These are phyloP conservation scores for Sebastes schlegelii DNA, from an alignment of 2,113 vertebrate species.

Conservation along the genomic window DNA sequence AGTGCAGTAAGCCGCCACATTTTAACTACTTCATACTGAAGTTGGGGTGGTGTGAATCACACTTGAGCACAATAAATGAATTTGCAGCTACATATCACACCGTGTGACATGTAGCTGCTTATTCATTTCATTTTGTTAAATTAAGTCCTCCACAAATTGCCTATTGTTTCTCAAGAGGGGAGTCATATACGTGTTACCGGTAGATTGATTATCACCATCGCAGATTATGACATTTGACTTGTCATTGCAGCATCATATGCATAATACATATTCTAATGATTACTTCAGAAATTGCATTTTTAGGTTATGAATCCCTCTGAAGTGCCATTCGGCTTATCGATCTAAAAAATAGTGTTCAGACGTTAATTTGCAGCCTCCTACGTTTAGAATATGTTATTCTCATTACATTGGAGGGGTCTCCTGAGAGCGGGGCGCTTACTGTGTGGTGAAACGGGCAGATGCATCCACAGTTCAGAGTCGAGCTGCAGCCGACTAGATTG, in stretches of 20 bases:
- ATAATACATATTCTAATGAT: conserved; percentile 22
- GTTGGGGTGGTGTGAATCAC: background rate
- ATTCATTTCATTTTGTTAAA: background rate
- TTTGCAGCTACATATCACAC: no score
- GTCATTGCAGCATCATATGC: background rate
- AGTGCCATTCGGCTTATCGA: background rate
- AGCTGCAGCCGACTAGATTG: conserved; percentile 10
- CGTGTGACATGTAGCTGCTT: background rate
- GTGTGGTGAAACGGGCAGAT: background rate
- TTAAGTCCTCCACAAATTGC: conserved; percentile 8
- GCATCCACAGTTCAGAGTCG: background rate
- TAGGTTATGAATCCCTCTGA: background rate
- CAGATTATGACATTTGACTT: conserved; percentile 9
- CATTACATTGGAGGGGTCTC: background rate
- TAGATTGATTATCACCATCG: conserved; percentile 5
- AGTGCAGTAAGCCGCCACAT: background rate
- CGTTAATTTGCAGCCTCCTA: background rate
- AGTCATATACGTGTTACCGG: background rate
- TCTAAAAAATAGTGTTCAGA: background rate
- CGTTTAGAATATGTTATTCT: conserved; percentile 2
- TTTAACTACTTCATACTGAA: background rate
- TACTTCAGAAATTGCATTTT: background rate
- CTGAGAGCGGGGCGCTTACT: background rate
- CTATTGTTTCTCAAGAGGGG: background rate
- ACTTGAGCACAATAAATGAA: no score